phyloP scores from a whole-genome alignment of 2,888 invertebrate genomes.

The Myathropa florea region DNA sequence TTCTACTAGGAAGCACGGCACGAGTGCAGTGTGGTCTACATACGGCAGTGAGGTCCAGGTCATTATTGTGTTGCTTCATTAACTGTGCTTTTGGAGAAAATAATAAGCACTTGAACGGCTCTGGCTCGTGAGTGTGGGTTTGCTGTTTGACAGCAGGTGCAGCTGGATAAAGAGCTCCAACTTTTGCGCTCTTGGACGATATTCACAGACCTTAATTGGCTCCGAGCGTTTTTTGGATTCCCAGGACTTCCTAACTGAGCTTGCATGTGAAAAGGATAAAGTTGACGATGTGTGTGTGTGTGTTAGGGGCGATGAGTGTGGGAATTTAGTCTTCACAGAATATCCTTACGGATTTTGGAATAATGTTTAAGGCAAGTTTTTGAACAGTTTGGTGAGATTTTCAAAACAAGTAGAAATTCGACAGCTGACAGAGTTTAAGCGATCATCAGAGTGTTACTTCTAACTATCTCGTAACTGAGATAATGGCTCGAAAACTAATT shows the following conservation, averaged over 20 bases:
- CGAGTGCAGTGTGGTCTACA: background rate
- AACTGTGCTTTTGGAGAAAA: conserved; percentile 44
- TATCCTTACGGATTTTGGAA: no score
- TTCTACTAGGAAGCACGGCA: background rate
- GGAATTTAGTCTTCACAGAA: no score
- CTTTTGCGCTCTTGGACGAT: background rate
- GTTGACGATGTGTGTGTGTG: background rate
- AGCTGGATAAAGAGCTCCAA: background rate
- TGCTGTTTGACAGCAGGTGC: conserved; percentile 7
- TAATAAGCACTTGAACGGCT: conserved; percentile 51
- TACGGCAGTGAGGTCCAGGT: conserved; percentile 4
- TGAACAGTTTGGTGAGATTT: no score
- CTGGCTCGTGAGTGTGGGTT: background rate
- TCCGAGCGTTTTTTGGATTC: background rate
- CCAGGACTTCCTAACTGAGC: background rate
- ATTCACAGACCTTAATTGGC: background rate
- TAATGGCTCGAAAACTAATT: no score
- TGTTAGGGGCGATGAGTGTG: no score
- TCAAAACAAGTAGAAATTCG: no score
- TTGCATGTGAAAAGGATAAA: background rate
- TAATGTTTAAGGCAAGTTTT: no score
- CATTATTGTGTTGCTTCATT: conserved; percentile 30
- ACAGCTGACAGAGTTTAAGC: no score
- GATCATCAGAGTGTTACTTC: no score
- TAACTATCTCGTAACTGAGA: no score